phyloP scores from a whole-genome alignment of 2,113 vertebrate genomes.

The Bubalus kerabau region DNA sequence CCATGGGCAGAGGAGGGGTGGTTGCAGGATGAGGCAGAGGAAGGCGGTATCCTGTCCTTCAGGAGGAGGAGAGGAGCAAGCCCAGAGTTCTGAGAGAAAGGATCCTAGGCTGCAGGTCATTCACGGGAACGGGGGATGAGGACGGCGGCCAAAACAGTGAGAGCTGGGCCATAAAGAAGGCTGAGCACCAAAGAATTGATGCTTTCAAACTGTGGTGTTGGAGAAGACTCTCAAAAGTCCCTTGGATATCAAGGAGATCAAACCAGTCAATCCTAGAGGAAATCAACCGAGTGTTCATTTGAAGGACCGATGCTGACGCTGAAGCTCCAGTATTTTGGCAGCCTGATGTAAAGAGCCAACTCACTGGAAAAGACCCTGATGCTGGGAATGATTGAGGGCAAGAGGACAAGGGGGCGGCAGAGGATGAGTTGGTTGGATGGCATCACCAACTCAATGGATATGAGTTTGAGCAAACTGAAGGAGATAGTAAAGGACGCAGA shows the following conservation, averaged over 20 bases:
- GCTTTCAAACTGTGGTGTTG: neutral
- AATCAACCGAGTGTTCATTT: neutral
- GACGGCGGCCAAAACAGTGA: neutral
- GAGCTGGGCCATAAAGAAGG: neutral
- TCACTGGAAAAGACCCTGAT: neutral
- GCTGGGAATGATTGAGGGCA: neutral
- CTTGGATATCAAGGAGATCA: neutral
- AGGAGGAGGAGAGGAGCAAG: neutral
- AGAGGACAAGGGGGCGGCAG: neutral
- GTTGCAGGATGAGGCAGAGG: neutral
- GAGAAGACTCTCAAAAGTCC: neutral
- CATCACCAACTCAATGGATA: neutral
- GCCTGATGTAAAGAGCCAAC: neutral
- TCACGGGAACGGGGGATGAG: accelerated
- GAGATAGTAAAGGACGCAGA: neutral
- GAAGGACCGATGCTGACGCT: neutral
- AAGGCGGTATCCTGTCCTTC: neutral
- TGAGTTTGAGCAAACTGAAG: neutral
- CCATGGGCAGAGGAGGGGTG: accelerated
- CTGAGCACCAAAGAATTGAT: neutral
- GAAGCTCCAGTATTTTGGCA: neutral
- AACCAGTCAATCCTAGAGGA: neutral
- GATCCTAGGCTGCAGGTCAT: neutral
- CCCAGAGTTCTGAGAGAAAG: neutral
- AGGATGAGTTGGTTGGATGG: neutral